Conservation (phyloP, 2,113 vertebrate species). For the Tachysurus fulvidraco region DNA sequence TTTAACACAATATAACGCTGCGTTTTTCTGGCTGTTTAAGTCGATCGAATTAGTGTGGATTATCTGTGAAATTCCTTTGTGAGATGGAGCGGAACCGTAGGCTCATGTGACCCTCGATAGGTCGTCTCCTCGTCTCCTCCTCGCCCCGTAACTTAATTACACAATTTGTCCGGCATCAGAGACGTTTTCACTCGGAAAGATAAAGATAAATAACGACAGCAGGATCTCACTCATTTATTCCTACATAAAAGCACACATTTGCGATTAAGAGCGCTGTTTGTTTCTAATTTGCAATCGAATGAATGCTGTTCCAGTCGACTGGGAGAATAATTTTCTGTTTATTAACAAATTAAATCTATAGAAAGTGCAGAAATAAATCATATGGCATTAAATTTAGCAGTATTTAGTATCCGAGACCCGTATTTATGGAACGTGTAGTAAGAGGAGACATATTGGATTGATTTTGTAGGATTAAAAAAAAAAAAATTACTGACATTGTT, state of each 20-base stretch:
- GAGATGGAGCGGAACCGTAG: background rate
- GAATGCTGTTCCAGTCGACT: background rate
- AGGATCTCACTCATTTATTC: background rate
- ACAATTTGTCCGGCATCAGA: constrained; percentile 49
- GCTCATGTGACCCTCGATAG: constrained; percentile 56
- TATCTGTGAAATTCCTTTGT: constrained; percentile 24
- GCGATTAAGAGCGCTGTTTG: too few relatives aligned
- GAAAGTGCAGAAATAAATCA: background rate
- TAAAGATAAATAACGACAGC: constrained; percentile 26
- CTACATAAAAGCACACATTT: background rate
- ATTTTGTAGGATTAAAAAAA: background rate
- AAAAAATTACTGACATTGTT: background rate
- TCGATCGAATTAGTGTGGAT: constrained; percentile 15
- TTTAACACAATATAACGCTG: background rate
- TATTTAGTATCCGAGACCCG: background rate
- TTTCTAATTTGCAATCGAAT: constrained; percentile 19
- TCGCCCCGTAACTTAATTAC: constrained; percentile 52
- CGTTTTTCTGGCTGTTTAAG: background rate
- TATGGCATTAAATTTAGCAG: too few relatives aligned
- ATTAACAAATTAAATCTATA: background rate
- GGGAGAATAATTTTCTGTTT: too few relatives aligned
- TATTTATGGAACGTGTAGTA: background rate
- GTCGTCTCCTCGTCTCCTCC: constrained; percentile 59
- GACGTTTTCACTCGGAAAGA: background rate
- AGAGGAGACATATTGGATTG: background rate